A percentile compares a stretch with the other conserved stretches of the same genome.
These are phyloP conservation scores for Zaprionus davidi DNA, from an alignment of 1,140 invertebrate species.

Conservation along the genomic window DNA sequence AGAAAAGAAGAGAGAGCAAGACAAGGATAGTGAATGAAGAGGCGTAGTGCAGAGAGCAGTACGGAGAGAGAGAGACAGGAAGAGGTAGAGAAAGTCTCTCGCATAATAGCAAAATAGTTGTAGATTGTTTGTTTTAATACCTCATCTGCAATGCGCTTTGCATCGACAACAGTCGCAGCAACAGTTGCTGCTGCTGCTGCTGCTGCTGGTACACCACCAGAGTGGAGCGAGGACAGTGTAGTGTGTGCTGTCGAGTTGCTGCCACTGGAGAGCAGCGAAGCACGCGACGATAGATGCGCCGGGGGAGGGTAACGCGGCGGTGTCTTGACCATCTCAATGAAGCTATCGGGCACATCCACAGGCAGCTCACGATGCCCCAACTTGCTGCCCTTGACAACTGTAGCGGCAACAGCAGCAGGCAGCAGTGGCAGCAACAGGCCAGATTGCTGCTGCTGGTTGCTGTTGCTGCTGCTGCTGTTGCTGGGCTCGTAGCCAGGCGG, in stretches of 20 bases:
- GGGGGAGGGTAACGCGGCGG: conserved; percentile 90
- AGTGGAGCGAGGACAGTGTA: conserved; percentile 67
- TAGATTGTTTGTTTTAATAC: conserved; percentile 44
- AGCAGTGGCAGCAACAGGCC: conserved; percentile 32
- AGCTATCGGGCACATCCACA: conserved; percentile 90
- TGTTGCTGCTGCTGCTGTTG: conserved; percentile 61
- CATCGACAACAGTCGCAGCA: conserved; percentile 21
- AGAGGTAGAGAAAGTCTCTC: conserved; percentile 3
- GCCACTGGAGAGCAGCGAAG: conserved; percentile 68
- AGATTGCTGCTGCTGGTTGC: conserved; percentile 36
- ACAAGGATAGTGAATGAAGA: background rate
- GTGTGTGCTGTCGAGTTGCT: conserved; percentile 73
- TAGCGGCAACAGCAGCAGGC: conserved; percentile 17
- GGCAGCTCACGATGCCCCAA: conserved; percentile 88
- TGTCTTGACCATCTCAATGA: conserved; percentile 89
- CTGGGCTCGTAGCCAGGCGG: conserved; percentile 63
- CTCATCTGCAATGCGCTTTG: conserved; percentile 46
- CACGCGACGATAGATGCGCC: conserved; percentile 75
- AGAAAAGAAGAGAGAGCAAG: background rate
- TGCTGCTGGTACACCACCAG: conserved; percentile 9
- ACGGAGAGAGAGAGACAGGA: background rate
- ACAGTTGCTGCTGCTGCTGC: conserved; percentile 23
- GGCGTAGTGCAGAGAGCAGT: background rate
- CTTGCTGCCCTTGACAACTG: conserved; percentile 28
- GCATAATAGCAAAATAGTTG: conserved; percentile 11